Base-by-base conservation (phyloP, 2,797 vertebrate genomes). In the Myiotriccus ornatus region DNA sequence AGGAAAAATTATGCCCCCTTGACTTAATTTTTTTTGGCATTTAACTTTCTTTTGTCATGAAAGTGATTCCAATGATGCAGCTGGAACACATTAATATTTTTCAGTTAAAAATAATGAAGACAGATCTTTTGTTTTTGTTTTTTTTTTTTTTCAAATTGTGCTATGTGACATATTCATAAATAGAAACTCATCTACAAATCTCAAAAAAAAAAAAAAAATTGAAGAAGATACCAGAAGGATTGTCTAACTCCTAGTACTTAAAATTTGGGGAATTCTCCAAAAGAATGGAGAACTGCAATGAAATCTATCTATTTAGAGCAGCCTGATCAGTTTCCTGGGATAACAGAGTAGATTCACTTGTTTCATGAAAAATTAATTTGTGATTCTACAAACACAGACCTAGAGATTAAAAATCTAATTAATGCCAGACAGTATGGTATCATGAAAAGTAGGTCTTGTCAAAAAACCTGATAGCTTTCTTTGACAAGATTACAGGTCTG, bases 401-500 rank as follows among this genome's bases (percentile, higher is more conserved):
- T 53, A 64, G 87, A 95, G 85, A 95, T 90, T 93, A 94, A 94
- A 91, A 93, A 78, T 93, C 56, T 90, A 91, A 94, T 94, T 93
- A 95, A 87, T 78, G 49, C 13, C 71, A 83, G 37, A 74, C 71
- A 75, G n/a, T 83, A 74, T 64, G 82, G 34, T 89, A 94, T 91
- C 53, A 25, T 63, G 70, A 83, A 95, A 94, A 90, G 35, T 23
- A 93, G 62, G 46, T 76, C 77, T 86, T 94, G 80, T 92, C 13
- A 90, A 79, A 84, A 91, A 62, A 81, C 6, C 65, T 68, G 69
- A 90, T 84, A 94, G 50, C 43, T 94, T 89, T 78, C 77, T 86
- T 86, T 71, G 65, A 87, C 83, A 86, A 91, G 77, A 88, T 90
- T 94, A 82, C 4, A 2, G 47, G 47, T 90, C 76, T 91, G 39